phyloP scores from a whole-genome alignment of 2,888 invertebrate species.

The Slavum lentiscoides region DNA sequence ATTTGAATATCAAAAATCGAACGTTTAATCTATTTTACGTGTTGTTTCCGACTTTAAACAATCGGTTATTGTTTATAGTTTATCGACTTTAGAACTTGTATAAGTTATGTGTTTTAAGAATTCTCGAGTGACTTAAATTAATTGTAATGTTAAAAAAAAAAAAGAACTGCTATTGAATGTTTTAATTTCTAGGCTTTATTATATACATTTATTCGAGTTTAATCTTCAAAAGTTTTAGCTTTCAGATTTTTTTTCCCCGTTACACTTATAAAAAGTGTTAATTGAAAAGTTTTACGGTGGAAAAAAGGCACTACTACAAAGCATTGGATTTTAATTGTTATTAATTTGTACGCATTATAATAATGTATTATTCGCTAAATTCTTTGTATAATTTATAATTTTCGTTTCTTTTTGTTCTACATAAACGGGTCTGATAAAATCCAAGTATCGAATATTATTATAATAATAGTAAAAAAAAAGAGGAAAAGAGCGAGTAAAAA shows the following conservation, averaged over 20 bases:
- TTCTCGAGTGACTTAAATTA: background rate
- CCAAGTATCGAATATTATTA: too few relatives aligned
- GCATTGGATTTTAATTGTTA: background rate
- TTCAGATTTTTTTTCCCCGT: background rate
- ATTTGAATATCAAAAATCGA: too few relatives aligned
- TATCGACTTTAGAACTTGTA: background rate
- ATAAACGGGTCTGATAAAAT: background rate
- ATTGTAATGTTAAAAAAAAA: background rate
- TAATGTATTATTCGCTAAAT: constrained; percentile 4
- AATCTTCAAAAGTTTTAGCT: background rate
- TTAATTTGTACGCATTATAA: background rate
- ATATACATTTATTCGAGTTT: background rate
- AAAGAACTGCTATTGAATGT: background rate
- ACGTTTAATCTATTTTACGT: too few relatives aligned
- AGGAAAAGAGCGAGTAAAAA: too few relatives aligned
- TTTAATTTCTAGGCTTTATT: background rate
- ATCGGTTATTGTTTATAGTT: background rate
- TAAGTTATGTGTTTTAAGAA: background rate
- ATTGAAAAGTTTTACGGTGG: background rate
- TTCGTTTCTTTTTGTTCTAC: background rate
- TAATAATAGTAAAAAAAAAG: too few relatives aligned
- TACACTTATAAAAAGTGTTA: constrained; percentile 2
- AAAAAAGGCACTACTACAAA: background rate
- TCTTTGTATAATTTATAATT: background rate
- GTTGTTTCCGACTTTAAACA: background rate